Base-by-base conservation (phyloP, 2,797 vertebrate species). In the Karalla daura region DNA sequence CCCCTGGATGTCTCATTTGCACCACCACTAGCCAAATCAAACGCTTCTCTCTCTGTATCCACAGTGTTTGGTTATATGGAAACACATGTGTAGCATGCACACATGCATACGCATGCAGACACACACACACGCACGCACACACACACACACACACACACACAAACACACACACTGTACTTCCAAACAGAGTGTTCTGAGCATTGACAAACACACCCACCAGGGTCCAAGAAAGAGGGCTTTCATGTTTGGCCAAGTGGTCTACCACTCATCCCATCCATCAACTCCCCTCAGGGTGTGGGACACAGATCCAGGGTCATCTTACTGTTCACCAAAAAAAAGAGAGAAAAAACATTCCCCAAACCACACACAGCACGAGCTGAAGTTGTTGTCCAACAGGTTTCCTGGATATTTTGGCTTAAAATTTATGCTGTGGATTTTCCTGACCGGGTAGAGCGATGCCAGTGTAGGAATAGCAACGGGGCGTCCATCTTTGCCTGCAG, bases 161-260 rank as follows among this genome's bases (percentile, higher is more conserved):
- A n/a, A n/a, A n/a, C n/a, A n/a, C n/a, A n/a, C 60, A 1, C 37
- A 73, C 70, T 50, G 61, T 79, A 62, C 40, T 23, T 71, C 63
- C 70, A 82, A 80, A 78, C 84, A 56, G 56, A 70, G 55, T 75
- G 39, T 70, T 83, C 63, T 74, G 72, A 80, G 58, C 78, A 67
- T 74, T 75, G 80, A 86, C 81, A 83, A 88, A 86, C 84, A 84
- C 45, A 81, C 52, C 56, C 74, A 63, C 74, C 52, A 45, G 79
- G 69, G 76, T 84, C 76, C 66, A 76, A 68, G 70, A 69, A 70
- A 68, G 59, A 80, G 50, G 30, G 64, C 84, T 91, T 91, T 89
- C 76, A 91, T 80, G 72, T 79, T 58, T 33, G 50, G 80, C 88
- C 89, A 92, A 87, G 69, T 69, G 74, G 76, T 83, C 76, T 54